A percentile compares a stretch with the other conserved stretches of the same genome.
These are phyloP conservation scores for Lophotis ruficrista DNA, from an alignment of 2,113 vertebrate species.

Conservation along the genomic window DNA sequence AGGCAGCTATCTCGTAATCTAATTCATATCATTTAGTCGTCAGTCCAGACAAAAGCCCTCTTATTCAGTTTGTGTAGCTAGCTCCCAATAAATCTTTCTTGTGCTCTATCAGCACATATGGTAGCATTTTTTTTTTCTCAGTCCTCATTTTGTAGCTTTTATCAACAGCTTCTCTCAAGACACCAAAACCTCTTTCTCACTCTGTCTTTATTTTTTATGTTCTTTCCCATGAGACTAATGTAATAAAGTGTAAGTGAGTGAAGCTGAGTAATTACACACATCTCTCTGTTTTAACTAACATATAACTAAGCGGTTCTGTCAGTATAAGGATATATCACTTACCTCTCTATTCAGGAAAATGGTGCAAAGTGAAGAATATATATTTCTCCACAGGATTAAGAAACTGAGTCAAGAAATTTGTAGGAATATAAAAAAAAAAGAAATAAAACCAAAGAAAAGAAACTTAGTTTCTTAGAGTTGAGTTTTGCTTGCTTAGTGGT, in stretches of 20 bases:
- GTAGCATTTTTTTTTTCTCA: neutral
- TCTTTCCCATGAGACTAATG: neutral
- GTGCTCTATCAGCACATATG: conserved; percentile 34
- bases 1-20: conserved; percentile 39
- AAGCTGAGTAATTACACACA: neutral
- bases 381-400: neutral
- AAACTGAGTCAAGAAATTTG: neutral
- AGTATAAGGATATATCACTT: neutral
- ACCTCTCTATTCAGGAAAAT: neutral
- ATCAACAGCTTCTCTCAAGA: neutral
- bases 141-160: conserved; percentile 14
- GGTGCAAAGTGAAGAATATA: neutral
- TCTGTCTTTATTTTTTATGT: neutral
- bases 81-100: conserved; percentile 34
- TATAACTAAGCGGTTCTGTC: neutral
- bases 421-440: neutral
- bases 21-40: conserved; percentile 46
- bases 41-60: conserved; percentile 44
- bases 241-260: neutral
- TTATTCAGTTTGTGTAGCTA: conserved; percentile 24
- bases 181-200: conserved; percentile 4
- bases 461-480: neutral
- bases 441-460: neutral
- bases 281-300: neutral
- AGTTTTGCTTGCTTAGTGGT: neutral